Evolutionary conservation across 1,140 invertebrate species (phyloP).

Genomic region (Camponotus vicinus): DNA sequence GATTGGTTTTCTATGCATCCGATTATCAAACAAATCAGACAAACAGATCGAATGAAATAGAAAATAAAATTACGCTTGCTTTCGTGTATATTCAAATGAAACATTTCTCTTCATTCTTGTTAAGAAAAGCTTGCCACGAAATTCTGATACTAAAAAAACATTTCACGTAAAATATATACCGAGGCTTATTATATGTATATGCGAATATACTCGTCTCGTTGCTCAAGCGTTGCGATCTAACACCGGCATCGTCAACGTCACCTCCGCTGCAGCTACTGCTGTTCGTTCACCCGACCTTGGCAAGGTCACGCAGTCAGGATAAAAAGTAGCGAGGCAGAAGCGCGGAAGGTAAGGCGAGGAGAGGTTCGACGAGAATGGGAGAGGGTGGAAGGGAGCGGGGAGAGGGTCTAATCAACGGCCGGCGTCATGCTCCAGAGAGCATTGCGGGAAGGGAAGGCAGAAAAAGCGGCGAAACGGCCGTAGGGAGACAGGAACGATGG

Average conservation of each 20-base stretch:
- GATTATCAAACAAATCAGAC: no score
- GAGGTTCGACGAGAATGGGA: constrained; percentile 57
- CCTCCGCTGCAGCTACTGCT: constrained; percentile 71
- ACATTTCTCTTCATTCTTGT: neutral
- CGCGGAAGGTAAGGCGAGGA: constrained; percentile 41
- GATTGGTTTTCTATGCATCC: neutral
- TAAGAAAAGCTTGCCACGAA: constrained; percentile 2
- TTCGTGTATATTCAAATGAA: neutral
- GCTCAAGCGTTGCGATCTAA: constrained; percentile 35
- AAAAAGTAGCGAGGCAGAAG: constrained; percentile 71
- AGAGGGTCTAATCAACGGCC: constrained; percentile 84
- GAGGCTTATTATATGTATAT: neutral
- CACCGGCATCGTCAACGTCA: constrained; percentile 45
- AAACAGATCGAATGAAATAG: no score
- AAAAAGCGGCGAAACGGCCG: constrained; percentile 55
- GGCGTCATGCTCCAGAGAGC: constrained; percentile 84
- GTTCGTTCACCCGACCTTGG: constrained; percentile 86
- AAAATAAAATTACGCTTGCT: no score
- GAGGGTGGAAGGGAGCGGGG: constrained; percentile 69
- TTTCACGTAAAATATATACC: neutral
- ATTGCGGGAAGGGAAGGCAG: constrained; percentile 73
- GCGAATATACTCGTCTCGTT: constrained; percentile 13
- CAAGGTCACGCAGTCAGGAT: constrained; percentile 82
- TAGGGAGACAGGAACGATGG: constrained; percentile 51
- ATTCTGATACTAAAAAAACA: neutral